These are phyloP conservation scores for Labia minor DNA, from an alignment of 2,888 invertebrate genomes.

Conservation along the genomic window DNA sequence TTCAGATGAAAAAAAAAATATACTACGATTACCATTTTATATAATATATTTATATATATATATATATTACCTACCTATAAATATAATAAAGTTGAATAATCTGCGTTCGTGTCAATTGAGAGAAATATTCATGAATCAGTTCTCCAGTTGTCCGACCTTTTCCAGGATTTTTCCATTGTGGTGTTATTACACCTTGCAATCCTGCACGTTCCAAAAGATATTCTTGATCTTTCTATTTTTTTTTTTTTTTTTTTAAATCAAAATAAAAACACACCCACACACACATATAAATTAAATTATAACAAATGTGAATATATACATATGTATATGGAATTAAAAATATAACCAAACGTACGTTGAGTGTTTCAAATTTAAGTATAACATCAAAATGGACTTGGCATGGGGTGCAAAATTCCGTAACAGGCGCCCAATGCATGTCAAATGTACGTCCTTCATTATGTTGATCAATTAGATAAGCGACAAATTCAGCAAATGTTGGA, in stretches of 20 bases:
- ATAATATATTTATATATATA: no score
- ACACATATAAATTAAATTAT: no score
- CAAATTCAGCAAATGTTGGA: constrained; percentile 72
- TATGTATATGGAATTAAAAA: constrained; percentile 15
- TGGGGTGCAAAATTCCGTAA: constrained; percentile 72
- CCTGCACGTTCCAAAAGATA: constrained; percentile 67
- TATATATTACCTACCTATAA: constrained; percentile 48
- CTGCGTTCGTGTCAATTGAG: constrained; percentile 60
- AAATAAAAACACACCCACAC: no score
- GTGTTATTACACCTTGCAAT: constrained; percentile 62
- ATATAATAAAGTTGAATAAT: constrained; percentile 66
- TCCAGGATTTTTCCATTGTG: constrained; percentile 74
- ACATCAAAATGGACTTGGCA: constrained; percentile 73
- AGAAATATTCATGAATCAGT: constrained; percentile 62
- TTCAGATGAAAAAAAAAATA: no score
- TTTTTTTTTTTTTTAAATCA: no score
- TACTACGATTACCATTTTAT: no score
- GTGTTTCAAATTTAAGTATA: constrained; percentile 71
- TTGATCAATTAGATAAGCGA: constrained; percentile 63
- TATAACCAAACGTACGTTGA: constrained; percentile 45
- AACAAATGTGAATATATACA: constrained; percentile 20
- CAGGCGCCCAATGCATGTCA: constrained; percentile 84
- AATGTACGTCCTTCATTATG: constrained; percentile 49
- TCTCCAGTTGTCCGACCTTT: constrained; percentile 62
- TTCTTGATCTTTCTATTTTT: constrained; percentile 67